A percentile compares a stretch with the other conserved stretches of the same genome.
Conservation (phyloP, 2,113 vertebrate genomes). For the Campylorhamphus procurvoides region DNA sequence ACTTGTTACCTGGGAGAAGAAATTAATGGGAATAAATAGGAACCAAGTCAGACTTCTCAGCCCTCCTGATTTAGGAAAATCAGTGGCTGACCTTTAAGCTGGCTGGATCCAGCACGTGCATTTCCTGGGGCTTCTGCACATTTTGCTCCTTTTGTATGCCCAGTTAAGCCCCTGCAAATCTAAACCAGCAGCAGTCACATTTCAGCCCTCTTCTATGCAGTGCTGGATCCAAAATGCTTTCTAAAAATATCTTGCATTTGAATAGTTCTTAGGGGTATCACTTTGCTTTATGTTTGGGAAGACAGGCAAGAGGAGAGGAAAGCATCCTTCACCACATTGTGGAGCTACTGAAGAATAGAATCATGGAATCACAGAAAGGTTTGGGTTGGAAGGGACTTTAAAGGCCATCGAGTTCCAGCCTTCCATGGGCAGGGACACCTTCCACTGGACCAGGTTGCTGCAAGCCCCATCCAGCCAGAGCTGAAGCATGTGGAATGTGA, state of each 20-base stretch:
- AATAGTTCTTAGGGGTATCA: background rate
- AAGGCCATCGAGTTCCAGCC: too few relatives aligned
- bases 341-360: background rate
- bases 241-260: background rate
- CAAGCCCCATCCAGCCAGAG: background rate
- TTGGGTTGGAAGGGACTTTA: too few relatives aligned
- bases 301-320: background rate
- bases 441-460: too few relatives aligned
- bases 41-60: background rate
- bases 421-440: too few relatives aligned
- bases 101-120: accelerated
- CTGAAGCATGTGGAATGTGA: accelerated
- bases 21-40: background rate
- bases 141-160: background rate
- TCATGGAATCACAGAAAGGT: background rate
- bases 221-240: background rate
- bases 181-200: background rate
- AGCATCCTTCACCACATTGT: background rate
- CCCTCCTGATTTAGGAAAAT: background rate
- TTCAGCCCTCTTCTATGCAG: background rate
- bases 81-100: background rate
- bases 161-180: background rate
- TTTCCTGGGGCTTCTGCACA: background rate
- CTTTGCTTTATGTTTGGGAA: background rate
- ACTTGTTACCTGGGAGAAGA: background rate